Percentiles rank a stretch among this genome's conserved stretches.
phyloP scores from a whole-genome alignment of 2,888 invertebrate species.

The Troides oblongomaculatus region DNA sequence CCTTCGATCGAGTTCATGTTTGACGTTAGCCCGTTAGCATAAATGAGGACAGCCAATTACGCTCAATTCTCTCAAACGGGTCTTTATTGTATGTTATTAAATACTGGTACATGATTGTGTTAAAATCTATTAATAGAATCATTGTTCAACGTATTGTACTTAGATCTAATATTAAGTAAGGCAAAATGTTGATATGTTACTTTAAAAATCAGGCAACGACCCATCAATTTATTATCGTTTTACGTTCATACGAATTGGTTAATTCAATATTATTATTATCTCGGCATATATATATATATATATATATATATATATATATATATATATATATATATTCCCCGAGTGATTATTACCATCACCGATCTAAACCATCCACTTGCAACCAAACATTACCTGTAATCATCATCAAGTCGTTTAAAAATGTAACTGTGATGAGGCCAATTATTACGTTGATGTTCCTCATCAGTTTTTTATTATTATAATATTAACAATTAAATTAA shows the following conservation, averaged over 20 bases:
- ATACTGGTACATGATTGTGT: constrained; percentile 14
- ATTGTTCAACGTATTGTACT: neutral
- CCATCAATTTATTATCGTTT: no score
- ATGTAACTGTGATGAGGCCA: neutral
- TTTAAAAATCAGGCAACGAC: no score
- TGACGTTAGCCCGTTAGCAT: constrained; percentile 65
- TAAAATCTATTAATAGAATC: constrained; percentile 1
- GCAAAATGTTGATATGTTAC: no score
- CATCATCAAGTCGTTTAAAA: neutral
- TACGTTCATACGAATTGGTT: no score
- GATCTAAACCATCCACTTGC: no score
- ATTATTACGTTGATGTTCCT: neutral
- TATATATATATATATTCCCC: no score
- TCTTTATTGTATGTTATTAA: constrained; percentile 32
- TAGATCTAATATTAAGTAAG: neutral
- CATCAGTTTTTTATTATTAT: neutral
- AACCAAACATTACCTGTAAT: no score
- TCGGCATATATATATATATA: no score
- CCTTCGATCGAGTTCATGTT: constrained; percentile 59
- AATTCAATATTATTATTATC: no score
- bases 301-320: no score
- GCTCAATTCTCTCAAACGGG: constrained; percentile 50
- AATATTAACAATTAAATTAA: neutral
- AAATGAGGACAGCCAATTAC: constrained; percentile 69
- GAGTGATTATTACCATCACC: no score